Evolutionary conservation across 2,113 vertebrate genomes (phyloP).

Genomic region (Thinocorus orbignyianus): DNA sequence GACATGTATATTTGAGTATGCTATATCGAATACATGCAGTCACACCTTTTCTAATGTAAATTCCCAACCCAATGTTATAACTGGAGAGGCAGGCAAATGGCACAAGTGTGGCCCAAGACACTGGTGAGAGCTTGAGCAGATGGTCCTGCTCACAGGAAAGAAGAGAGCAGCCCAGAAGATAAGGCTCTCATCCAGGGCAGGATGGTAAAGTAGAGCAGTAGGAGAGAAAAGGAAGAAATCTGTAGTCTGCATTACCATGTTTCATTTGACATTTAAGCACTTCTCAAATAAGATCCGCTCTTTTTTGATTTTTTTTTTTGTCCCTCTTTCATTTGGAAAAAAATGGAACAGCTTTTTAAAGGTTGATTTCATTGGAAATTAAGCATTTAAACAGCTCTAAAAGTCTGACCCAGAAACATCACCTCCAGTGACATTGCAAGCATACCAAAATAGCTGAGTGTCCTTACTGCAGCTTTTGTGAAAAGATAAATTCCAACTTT

Average conservation of each 20-base stretch:
- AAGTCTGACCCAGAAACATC: not conserved
- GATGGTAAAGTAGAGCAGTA: not conserved
- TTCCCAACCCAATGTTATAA: not conserved
- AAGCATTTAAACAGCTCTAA: not conserved
- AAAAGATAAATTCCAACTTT: not conserved
- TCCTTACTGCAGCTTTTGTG: not conserved
- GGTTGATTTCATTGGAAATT: not conserved
- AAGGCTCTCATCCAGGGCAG: not conserved
- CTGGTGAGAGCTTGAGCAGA: not conserved
- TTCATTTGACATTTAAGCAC: not conserved
- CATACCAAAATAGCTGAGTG: not conserved
- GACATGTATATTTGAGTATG: not conserved
- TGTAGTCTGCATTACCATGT: not conserved
- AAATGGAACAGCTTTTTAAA: not conserved
- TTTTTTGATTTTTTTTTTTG: not conserved
- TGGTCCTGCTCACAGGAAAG: not conserved
- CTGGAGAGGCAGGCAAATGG: not conserved
- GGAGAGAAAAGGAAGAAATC: not conserved
- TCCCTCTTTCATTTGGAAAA: not conserved
- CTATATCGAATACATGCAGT: not conserved
- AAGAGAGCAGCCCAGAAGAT: not conserved
- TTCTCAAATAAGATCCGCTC: not conserved
- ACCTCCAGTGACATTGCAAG: not conserved
- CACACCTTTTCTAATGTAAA: not conserved
- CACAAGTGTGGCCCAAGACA: not conserved